phyloP scores from a whole-genome alignment of 1,140 invertebrate genomes.

The Bombyx mori region ASM3026992v2 NC_085110.1:13377001-13377500 shows the following conservation, averaged over 20 bases:
- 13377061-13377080: slow-evolving; percentile 96
- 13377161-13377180: slow-evolving; percentile 97
- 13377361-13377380: slow-evolving; percentile 98
- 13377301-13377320: slow-evolving; percentile 97
- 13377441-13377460: slow-evolving; percentile 97
- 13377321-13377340: slow-evolving; percentile 97
- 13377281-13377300: slow-evolving; percentile 96
- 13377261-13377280: slow-evolving; percentile 95
- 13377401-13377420: slow-evolving; percentile 96
- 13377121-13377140: slow-evolving; percentile 98
- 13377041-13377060: slow-evolving; percentile 98
- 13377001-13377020: slow-evolving; percentile 74
- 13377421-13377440: slow-evolving; percentile 97
- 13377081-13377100: slow-evolving; percentile 98
- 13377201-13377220: slow-evolving; percentile 96
- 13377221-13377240: slow-evolving; percentile 98
- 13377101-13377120: slow-evolving; percentile 99
- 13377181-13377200: slow-evolving; percentile 98
- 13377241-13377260: slow-evolving; percentile 95
- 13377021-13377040: slow-evolving; percentile 95
- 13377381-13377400: slow-evolving; percentile 92
- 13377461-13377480: slow-evolving; percentile 98
- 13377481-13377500: slow-evolving; percentile 94
- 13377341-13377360: slow-evolving; percentile 98
- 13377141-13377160: slow-evolving; percentile 99